Evolutionary conservation across 2,888 invertebrate genomes (phyloP), one percentile per base, ranked within the genome.

Genomic region (Epirrita christyi): DNA sequence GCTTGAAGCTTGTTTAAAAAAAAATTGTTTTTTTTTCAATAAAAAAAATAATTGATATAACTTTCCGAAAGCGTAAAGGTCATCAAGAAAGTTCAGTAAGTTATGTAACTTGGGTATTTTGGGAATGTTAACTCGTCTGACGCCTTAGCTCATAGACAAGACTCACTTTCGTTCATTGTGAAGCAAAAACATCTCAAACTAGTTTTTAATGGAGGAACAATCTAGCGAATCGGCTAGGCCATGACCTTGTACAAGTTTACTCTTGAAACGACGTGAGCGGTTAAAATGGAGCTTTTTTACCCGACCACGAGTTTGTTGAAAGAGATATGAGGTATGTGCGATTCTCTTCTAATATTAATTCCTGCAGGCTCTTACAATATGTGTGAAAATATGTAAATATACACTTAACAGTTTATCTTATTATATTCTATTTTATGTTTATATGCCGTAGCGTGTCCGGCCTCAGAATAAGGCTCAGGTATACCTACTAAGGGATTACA

Each of bases 171-270:
- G 63, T 72, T 67, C 40, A 64, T 63, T 63, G 63, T 55, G 78
- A 76, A 69, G 75, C 70, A 67, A 76, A 77, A 75, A 78, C 70
- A 68, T 52, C 32, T 32, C 64, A 70, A 80, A 81, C 79, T 74
- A 75, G 81, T 81, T 81, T 67, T 67, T 34, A 43, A 81, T 77
- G 73, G 75, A 55, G 37, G 55, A 52, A 58, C 58, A 43, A 56
- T 62, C 60, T 61, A 67, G 64, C 55, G 41, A 64, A 61, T 56
- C 47, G 34, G 42, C 58, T 63, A 80, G 80, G 77, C 74, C 79
- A 57, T 60, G 75, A 76, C 78, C 79, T 83, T 78, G 78, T 65
- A 68, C 72, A 66, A 66, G 76, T 76, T 67, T 60, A 59, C 43
- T 69, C 70, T 51, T 68, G 72, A 66, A 64, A 57, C 49, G 46